These are phyloP conservation scores for Danio kyathit DNA, from an alignment of 2,797 vertebrate genomes.

Conservation along the genomic window DNA sequence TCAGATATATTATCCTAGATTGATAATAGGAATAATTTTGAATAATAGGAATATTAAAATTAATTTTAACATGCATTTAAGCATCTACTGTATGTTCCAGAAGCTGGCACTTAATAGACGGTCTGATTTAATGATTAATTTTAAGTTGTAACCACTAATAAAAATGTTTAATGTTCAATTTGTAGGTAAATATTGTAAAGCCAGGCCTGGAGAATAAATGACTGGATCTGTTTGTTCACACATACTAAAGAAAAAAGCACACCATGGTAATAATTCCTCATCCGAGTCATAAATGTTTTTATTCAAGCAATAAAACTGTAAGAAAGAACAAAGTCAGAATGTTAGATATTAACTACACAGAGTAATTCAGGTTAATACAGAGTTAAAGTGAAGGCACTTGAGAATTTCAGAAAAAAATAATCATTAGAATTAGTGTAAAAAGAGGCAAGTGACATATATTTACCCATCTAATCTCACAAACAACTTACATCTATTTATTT, in stretches of 20 bases:
- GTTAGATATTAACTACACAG: background rate
- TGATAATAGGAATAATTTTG: too few species aligned
- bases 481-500: background rate
- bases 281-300: background rate
- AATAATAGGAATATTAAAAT: too few species aligned
- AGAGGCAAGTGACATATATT: background rate
- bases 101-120: too few species aligned
- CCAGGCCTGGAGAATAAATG: background rate
- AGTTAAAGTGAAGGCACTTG: conserved; percentile 11
- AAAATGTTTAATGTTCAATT: background rate
- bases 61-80: too few species aligned
- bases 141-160: background rate
- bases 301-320: conserved; percentile 7
- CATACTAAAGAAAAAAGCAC: background rate
- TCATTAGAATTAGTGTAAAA: conserved; percentile 13
- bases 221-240: background rate
- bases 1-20: too few species aligned
- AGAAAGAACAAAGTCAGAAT: conserved; percentile 1
- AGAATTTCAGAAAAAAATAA: background rate
- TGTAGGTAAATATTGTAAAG: background rate
- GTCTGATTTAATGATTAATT: too few species aligned
- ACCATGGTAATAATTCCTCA: background rate
- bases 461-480: conserved; percentile 7
- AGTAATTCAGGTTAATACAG: background rate
- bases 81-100: too few species aligned